Percentiles rank a stretch among this genome's conserved stretches.
These are phyloP conservation scores for Lithophane semibrunnea DNA, from an alignment of 2,888 invertebrate species.

Conservation along the genomic window DNA sequence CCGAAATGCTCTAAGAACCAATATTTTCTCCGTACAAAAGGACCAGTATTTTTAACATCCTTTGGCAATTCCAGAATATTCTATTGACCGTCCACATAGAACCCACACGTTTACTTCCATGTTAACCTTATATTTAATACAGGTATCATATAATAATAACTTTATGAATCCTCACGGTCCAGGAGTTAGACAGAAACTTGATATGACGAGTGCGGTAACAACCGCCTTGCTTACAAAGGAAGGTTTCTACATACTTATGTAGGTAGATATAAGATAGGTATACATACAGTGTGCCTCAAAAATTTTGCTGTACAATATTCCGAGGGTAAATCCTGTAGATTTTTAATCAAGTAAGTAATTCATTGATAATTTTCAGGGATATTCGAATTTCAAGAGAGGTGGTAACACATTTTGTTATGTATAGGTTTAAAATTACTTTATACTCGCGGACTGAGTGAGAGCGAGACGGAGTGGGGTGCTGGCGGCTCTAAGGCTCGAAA, in stretches of 20 bases:
- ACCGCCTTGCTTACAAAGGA: constrained; percentile 64
- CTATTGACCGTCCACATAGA: neutral
- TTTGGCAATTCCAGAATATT: neutral
- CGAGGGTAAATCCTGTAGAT: neutral
- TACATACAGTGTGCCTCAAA: neutral
- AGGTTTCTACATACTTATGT: constrained; percentile 26
- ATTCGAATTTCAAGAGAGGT: neutral
- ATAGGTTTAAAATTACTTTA: neutral
- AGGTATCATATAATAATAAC: constrained; percentile 39
- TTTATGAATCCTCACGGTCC: constrained; percentile 63
- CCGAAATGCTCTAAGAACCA: neutral
- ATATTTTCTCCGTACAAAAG: neutral
- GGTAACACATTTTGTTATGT: neutral
- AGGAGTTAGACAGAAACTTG: constrained; percentile 61
- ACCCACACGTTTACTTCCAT: constrained; percentile 21
- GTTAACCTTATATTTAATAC: constrained; percentile 33
- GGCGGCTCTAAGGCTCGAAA: too few species aligned
- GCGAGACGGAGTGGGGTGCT: too few species aligned
- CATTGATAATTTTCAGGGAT: neutral
- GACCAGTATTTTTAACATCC: neutral
- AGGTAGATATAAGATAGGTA: neutral
- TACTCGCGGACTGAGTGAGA: too few species aligned
- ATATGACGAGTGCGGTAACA: constrained; percentile 69
- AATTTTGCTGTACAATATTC: too few species aligned
- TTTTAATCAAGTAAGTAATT: constrained; percentile 2